Percentiles rank a stretch among this genome's conserved stretches.
These are phyloP conservation scores for Scelioninae gen. 1 DNA, from an alignment of 2,888 invertebrate species.

Conservation along the genomic window DNA sequence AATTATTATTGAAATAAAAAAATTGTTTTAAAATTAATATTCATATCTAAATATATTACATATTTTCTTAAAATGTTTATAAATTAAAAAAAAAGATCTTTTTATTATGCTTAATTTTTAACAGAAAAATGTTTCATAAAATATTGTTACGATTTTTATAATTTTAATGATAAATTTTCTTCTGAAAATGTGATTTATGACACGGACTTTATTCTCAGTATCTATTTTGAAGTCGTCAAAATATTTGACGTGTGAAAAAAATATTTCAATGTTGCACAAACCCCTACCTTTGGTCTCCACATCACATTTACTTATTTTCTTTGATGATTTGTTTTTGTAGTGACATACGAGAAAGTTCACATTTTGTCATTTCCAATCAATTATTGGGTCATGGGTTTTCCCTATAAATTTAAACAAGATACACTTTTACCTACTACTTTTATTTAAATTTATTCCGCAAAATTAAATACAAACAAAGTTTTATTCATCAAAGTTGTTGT, in stretches of 20 bases:
- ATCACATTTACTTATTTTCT: constrained; percentile 34
- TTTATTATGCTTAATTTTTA: background rate
- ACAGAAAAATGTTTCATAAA: background rate
- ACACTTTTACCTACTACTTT: background rate
- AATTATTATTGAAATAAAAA: too few relatives aligned
- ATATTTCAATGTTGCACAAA: constrained; percentile 35
- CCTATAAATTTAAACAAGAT: background rate
- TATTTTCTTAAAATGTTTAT: background rate
- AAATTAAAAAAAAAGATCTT: too few relatives aligned
- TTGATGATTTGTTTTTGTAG: constrained; percentile 32
- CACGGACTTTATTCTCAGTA: constrained; percentile 12
- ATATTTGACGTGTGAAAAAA: constrained; percentile 45
- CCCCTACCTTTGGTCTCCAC: constrained; percentile 12
- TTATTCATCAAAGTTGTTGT: too few relatives aligned
- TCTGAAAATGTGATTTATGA: background rate
- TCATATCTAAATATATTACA: background rate
- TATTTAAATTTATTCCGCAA: too few relatives aligned
- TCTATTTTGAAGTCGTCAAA: constrained; percentile 47
- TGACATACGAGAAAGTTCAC: constrained; percentile 24
- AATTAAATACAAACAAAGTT: too few relatives aligned
- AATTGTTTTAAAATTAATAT: background rate
- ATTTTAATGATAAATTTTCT: constrained; percentile 1
- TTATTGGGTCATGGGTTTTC: background rate
- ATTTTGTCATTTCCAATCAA: constrained; percentile 8
- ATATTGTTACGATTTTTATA: background rate